These are phyloP conservation scores for Hippopotamus amphibius DNA, from an alignment of 2,113 vertebrate species.

Conservation along the genomic window DNA sequence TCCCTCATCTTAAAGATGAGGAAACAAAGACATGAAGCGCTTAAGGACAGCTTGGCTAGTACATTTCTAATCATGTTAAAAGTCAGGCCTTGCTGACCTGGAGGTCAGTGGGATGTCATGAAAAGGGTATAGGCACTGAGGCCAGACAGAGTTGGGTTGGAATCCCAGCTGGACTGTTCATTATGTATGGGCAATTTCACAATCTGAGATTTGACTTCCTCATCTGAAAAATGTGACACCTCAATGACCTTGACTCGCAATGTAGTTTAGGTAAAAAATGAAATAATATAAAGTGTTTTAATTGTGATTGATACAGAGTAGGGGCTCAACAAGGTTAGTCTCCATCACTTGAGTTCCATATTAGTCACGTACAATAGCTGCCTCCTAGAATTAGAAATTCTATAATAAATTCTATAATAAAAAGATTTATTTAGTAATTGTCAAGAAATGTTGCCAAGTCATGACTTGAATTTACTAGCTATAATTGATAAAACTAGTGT, in stretches of 20 bases:
- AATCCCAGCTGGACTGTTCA: neutral
- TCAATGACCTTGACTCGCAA: neutral
- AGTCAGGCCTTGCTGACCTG: neutral
- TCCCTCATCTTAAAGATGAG: neutral
- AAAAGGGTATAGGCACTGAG: neutral
- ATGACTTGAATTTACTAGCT: neutral
- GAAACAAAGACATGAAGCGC: neutral
- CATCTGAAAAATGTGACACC: neutral
- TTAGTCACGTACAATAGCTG: neutral
- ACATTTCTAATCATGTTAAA: neutral
- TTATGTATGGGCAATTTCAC: neutral
- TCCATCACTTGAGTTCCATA: neutral
- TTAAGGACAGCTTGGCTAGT: neutral
- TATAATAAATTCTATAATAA: neutral
- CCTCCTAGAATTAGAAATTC: conserved; percentile 9
- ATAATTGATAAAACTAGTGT: neutral
- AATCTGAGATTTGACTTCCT: neutral
- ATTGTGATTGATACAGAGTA: neutral
- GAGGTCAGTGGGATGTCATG: neutral
- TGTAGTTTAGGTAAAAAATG: neutral
- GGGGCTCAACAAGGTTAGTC: neutral
- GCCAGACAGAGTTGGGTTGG: neutral
- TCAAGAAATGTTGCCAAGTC: neutral
- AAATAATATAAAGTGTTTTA: neutral
- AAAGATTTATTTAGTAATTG: neutral